Percentiles rank a stretch among this genome's conserved stretches.
phyloP scores from a whole-genome alignment of 2,113 vertebrate species.

The Vulpes ferrilata region DNA sequence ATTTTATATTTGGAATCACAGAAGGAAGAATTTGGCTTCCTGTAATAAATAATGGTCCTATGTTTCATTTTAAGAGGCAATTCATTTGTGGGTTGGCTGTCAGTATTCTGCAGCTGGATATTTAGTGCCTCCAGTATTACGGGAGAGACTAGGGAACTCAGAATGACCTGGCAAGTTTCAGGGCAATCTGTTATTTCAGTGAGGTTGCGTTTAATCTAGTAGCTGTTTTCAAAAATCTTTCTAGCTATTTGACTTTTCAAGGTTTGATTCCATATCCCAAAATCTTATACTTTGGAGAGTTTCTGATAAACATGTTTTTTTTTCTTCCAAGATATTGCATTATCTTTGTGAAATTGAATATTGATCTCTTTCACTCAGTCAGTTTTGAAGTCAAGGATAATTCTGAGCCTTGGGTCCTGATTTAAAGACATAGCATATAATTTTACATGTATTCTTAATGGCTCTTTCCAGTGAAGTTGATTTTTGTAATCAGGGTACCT shows the following conservation, averaged over 20 bases:
- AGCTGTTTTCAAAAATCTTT: neutral
- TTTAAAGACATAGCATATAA: conserved; percentile 56
- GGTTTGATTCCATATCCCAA: neutral
- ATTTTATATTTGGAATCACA: conserved; percentile 61
- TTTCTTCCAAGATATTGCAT: neutral
- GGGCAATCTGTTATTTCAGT: neutral
- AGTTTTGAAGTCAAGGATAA: conserved; percentile 60
- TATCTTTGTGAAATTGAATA: conserved; percentile 81
- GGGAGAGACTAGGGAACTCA: neutral
- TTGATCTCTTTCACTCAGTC: conserved; percentile 73
- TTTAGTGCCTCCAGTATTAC: neutral
- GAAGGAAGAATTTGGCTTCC: conserved; percentile 30
- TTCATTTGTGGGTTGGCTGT: neutral
- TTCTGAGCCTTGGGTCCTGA: neutral
- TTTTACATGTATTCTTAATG: conserved; percentile 32
- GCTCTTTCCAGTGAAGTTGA: neutral
- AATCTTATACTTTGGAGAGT: neutral
- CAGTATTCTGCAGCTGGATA: neutral
- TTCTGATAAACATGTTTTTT: neutral
- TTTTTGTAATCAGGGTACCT: conserved; percentile 10
- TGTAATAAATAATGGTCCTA: neutral
- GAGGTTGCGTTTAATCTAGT: neutral
- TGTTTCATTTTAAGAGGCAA: neutral
- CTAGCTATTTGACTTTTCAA: neutral
- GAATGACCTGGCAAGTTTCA: neutral